phyloP scores from a whole-genome alignment of 2,113 vertebrate species.

The Catharus fuscescens region DNA sequence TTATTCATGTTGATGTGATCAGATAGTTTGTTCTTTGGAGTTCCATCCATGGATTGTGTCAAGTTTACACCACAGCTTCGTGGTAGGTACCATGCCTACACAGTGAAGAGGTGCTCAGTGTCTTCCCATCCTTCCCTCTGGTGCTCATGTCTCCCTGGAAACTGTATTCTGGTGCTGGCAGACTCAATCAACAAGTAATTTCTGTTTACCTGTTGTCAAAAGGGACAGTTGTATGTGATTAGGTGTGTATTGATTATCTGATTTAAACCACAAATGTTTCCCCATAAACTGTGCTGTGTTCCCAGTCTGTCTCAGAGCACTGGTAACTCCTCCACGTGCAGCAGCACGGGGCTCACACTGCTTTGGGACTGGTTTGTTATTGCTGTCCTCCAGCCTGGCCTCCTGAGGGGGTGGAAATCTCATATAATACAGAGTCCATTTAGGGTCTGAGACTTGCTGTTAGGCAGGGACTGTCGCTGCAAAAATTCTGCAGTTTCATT shows the following conservation, averaged over 20 bases:
- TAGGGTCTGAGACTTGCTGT: background rate
- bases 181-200: background rate
- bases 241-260: slow-evolving; percentile 20
- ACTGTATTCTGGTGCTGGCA: background rate
- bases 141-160: background rate
- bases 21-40: background rate
- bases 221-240: slow-evolving; percentile 2
- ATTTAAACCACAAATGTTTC: background rate
- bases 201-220: slow-evolving; percentile 29
- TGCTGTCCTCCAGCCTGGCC: background rate
- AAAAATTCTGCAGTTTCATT: background rate
- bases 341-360: rapidly evolving
- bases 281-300: background rate
- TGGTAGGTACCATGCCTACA: background rate
- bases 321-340: rapidly evolving
- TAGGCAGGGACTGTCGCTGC: background rate
- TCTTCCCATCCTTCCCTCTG: background rate
- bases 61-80: background rate
- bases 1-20: background rate
- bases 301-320: background rate
- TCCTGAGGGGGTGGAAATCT: background rate
- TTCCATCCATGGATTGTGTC: background rate
- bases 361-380: background rate
- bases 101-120: rapidly evolving
- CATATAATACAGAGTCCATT: background rate